These are phyloP conservation scores for Paracanthobrama guichenoti DNA, from an alignment of 2,113 vertebrate genomes.

Conservation along the genomic window DNA sequence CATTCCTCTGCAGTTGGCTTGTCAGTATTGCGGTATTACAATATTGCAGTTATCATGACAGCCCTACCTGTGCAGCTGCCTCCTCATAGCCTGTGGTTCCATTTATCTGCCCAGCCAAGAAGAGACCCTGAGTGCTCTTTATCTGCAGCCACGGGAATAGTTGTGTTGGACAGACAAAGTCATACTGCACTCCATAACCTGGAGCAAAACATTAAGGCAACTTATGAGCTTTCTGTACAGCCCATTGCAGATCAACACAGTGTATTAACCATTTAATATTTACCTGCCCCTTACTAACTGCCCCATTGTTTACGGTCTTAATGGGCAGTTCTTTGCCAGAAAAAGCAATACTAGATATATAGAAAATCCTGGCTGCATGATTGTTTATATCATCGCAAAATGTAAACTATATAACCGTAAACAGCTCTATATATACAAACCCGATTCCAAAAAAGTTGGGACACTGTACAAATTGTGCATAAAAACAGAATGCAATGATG, in stretches of 20 bases:
- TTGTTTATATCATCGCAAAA: too few relatives aligned
- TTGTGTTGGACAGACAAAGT: slow-evolving; percentile 93
- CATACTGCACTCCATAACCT: slow-evolving; percentile 98
- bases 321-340: neutral
- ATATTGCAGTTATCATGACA: too few relatives aligned
- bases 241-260: neutral
- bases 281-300: neutral
- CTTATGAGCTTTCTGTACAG: neutral
- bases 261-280: neutral
- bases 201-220: neutral
- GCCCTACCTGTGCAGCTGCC: slow-evolving; percentile 80
- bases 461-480: too few relatives aligned
- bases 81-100: slow-evolving; percentile 97
- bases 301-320: neutral
- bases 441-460: too few relatives aligned
- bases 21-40: too few relatives aligned
- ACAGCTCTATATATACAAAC: too few relatives aligned
- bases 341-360: neutral
- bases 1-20: too few relatives aligned
- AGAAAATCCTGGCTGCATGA: too few relatives aligned
- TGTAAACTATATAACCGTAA: too few relatives aligned
- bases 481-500: too few relatives aligned
- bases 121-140: slow-evolving; percentile 84
- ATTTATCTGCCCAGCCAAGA: slow-evolving; percentile 95
- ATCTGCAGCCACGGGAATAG: slow-evolving; percentile 85